Base-by-base conservation (phyloP, 1,140 invertebrate genomes). In the Centruroides vittatus region DNA sequence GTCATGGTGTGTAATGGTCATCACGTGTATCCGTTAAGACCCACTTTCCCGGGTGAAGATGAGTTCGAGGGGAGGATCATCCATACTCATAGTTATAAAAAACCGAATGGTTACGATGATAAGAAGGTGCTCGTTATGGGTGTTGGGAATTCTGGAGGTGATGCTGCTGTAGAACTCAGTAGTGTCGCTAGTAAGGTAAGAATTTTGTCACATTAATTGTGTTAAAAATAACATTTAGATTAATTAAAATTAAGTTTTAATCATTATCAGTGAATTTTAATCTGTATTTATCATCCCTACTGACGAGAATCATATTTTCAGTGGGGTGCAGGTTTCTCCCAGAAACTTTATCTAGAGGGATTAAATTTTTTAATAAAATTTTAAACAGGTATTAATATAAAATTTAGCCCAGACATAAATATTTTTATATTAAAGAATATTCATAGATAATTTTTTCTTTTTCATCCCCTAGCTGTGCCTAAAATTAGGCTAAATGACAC, bases 151-250 rank as follows among this genome's bases (percentile, higher is more conserved):
- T 23, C 23, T 23, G 23, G 23, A 23, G 23, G 23, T 23, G 23
- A 23, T 66, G 76, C 78, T 41, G 79, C 78, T 23, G 76, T 78
- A 5, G 79, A 81, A 59, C 61, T 80, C 8, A 73, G 73, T 46
- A 72, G 72, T 59, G 70, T 77, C n/a, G 70, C 77, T 47, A 71
- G 73, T 56, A 64, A 77, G 72, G 78, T 77, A 68, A 63, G 58
- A 23, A 23, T 23, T 23, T 23, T 23, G n/a, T 11, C 5, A 8
- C 6, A 54, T 35, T 54, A 61, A 50, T 58, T 12, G 47, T 49
- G 48, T 11, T n/a, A 23, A 23, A 23, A 23, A 23, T 23, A 23
- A 23, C 2, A 23, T 23, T 23, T 23, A 23, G 23, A 23, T 23
- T 23, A 23, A 23, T 23, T 23, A 23, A 23, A 23, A 23, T 23